Evolutionary conservation across 2,113 vertebrate species (phyloP).

Genomic region (Osmerus eperlanus): DNA sequence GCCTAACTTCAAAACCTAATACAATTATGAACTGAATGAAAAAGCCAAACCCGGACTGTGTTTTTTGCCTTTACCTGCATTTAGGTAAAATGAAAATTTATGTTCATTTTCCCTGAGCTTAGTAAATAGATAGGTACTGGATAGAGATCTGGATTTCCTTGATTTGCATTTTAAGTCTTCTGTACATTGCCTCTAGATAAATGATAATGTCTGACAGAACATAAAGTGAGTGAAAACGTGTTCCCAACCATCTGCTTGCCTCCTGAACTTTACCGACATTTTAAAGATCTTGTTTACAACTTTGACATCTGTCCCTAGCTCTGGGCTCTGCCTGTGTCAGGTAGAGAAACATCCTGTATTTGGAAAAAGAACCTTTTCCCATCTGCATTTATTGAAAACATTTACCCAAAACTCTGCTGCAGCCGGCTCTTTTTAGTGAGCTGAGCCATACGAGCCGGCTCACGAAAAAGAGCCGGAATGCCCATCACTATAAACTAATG

Average conservation of each 20-base stretch:
- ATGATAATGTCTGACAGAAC: slow-evolving; percentile 29
- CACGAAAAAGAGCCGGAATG: no score
- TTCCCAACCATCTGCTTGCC: slow-evolving; percentile 29
- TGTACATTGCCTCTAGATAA: slow-evolving; percentile 17
- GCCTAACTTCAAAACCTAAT: no score
- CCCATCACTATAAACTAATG: no score
- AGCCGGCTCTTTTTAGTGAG: no score
- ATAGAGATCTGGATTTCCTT: neutral
- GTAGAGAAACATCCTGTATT: neutral
- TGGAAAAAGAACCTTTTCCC: neutral
- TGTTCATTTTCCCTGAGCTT: no score
- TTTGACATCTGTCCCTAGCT: slow-evolving; percentile 7
- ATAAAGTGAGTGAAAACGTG: slow-evolving; percentile 36
- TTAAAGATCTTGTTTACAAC: slow-evolving; percentile 14
- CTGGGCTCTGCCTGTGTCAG: neutral
- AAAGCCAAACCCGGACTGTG: no score
- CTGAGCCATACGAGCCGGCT: no score
- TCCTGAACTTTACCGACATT: slow-evolving; percentile 29
- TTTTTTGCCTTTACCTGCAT: no score
- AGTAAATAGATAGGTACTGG: no score
- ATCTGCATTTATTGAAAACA: slow-evolving; percentile 1
- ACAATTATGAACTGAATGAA: no score
- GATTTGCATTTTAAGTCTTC: slow-evolving; percentile 31
- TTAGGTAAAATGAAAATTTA: no score
- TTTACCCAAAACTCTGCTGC: slow-evolving; percentile 12